Conservation (phyloP, 2,888 invertebrate genomes). For the Stenoptilia bipunctidactyla region DNA sequence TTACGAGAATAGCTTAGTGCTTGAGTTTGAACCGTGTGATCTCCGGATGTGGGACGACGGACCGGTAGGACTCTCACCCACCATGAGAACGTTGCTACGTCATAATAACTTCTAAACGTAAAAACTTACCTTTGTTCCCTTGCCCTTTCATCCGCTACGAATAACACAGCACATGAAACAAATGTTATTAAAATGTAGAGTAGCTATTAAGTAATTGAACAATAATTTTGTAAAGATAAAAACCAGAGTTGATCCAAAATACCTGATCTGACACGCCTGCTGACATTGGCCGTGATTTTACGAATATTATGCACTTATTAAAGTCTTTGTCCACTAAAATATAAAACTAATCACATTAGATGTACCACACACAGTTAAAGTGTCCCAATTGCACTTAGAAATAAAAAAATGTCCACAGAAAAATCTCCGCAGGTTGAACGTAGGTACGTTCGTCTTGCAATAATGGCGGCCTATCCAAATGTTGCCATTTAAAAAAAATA, state of each 20-base stretch:
- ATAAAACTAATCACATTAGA: slow-evolving; percentile 61
- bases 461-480: slow-evolving; percentile 45
- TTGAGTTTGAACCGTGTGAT: background rate
- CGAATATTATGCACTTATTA: slow-evolving; percentile 60
- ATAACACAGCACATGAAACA: slow-evolving; percentile 67
- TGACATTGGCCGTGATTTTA: slow-evolving; percentile 85
- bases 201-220: slow-evolving; percentile 37
- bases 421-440: slow-evolving; percentile 43
- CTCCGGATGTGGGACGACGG: slow-evolving; percentile 18
- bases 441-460: slow-evolving; percentile 53
- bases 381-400: slow-evolving; percentile 46
- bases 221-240: slow-evolving; percentile 29
- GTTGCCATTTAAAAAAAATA: slow-evolving; percentile 26
- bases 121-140: slow-evolving; percentile 80
- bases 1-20: too few relatives aligned
- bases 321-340: slow-evolving; percentile 56
- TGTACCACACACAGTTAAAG: slow-evolving; percentile 59
- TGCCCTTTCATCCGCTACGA: slow-evolving; percentile 87
- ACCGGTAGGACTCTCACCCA: slow-evolving; percentile 47
- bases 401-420: slow-evolving; percentile 49
- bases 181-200: slow-evolving; percentile 44
- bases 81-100: slow-evolving; percentile 63
- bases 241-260: slow-evolving; percentile 53
- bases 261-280: slow-evolving; percentile 94
- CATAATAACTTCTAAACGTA: slow-evolving; percentile 38